Percentiles rank a stretch among this genome's conserved stretches.
These are phyloP conservation scores for Centropristis striata DNA, from an alignment of 2,113 vertebrate genomes.

Conservation along the genomic window DNA sequence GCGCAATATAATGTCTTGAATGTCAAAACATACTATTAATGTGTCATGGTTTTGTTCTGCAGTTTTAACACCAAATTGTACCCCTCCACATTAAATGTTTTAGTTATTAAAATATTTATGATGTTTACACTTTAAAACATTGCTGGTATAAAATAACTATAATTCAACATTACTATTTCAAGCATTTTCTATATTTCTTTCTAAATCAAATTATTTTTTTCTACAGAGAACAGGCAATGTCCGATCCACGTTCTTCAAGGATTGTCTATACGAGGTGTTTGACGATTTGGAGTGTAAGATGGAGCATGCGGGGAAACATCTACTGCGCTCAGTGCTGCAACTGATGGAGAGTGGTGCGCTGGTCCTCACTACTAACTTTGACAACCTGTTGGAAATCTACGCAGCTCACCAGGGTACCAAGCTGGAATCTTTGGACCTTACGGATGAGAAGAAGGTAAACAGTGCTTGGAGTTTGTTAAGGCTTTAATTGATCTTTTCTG, in stretches of 20 bases:
- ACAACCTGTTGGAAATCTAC: conserved; percentile 95
- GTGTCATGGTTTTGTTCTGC: neutral
- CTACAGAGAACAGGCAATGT: conserved; percentile 93
- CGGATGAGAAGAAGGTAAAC: conserved; percentile 95
- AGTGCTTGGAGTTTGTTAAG: neutral
- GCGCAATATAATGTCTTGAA: neutral
- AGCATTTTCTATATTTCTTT: neutral
- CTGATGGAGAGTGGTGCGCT: conserved; percentile 95
- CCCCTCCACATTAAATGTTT: neutral
- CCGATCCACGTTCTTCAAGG: conserved; percentile 96
- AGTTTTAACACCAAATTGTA: neutral
- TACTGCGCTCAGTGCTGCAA: conserved; percentile 93
- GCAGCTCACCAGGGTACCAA: conserved; percentile 93
- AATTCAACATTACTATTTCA: neutral
- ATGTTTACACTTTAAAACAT: neutral
- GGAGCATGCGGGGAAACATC: conserved; percentile 94
- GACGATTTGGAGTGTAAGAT: conserved; percentile 96
- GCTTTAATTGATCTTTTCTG: conserved; percentile 35
- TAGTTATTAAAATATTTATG: neutral
- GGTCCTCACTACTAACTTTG: conserved; percentile 96
- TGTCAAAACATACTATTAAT: neutral
- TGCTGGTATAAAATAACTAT: neutral
- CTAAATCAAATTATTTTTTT: neutral
- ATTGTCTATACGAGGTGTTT: conserved; percentile 97
- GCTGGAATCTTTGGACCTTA: conserved; percentile 95